Evolutionary conservation across 2,888 invertebrate species (phyloP), one percentile per base, ranked within the genome.

Genomic region (Andrena praecox): DNA sequence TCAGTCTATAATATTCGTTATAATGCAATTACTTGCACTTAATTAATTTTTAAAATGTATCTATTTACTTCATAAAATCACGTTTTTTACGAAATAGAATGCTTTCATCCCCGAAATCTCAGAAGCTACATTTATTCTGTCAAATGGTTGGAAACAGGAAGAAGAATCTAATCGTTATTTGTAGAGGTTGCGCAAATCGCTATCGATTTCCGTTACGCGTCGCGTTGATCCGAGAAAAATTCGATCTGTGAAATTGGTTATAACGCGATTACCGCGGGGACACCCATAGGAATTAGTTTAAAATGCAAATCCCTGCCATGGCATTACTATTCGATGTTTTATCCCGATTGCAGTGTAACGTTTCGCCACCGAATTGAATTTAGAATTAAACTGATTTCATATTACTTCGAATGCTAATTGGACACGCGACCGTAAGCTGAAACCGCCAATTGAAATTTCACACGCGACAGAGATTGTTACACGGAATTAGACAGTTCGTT

Each of bases 321-420:
- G 42, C 42, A 54, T 52, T 59, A 54, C 50, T 52, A 52, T 63
- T 82, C 72, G 60, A 54, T 68, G 60, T 77, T 82, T 82, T 82
- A 82, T 77, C 68, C 72, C 64, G 69, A 82, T 66, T 48, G 64
- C 31, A 42, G 59, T 60, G 50, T 68, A 75, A 64, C 68, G 64
- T 72, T 48, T 69, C 72, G 10, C 27, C 64, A n/a, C 12, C 31
- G 59, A 52, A 66, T 72, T 27, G 77, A 82, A 82, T 82, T 64
- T 62, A 50, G 62, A 80, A 60, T 80, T 82, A 73, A 69, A 82
- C 60, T 72, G 77, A 82, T 77, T 72, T 56, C 69, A 50, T 50
- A 50, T 76, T 69, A 64, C 60, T 59, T 52, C 63, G 0, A 24
- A 67, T 70, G 62, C 59, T 76, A 81, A 82, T 75, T 70, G 8